Evolutionary conservation across 2,113 vertebrate species (phyloP).

Genomic region (Otolemur garnettii): DNA sequence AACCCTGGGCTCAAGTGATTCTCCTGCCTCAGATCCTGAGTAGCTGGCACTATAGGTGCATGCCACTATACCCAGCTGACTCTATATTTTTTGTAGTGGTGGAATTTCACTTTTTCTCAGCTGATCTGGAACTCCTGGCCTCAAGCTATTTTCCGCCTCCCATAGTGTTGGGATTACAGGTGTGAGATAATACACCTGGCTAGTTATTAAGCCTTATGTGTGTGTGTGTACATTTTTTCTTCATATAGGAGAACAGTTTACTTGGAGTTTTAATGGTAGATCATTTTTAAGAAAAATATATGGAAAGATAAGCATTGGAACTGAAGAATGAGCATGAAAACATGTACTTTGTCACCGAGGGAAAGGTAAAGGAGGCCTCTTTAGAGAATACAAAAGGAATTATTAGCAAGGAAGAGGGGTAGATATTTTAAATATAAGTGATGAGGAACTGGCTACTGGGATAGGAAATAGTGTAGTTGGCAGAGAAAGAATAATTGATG

Average conservation of each 20-base stretch:
- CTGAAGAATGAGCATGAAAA: not conserved
- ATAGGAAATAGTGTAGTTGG: not conserved
- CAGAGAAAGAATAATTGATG: not conserved
- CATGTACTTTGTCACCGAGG: not conserved
- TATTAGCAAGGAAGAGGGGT: not conserved
- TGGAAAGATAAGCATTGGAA: not conserved
- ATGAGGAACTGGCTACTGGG: not conserved
- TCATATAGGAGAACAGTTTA: not conserved
- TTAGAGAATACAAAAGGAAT: not conserved
- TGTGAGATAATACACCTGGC: too few relatives aligned
- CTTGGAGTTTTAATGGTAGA: not conserved
- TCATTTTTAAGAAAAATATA: slow-evolving; percentile 13
- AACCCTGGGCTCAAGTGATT: too few relatives aligned
- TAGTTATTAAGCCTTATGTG: too few relatives aligned
- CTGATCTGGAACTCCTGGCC: too few relatives aligned
- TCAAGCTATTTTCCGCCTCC: too few relatives aligned
- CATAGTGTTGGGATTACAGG: too few relatives aligned
- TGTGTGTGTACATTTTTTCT: not conserved
- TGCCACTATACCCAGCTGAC: too few relatives aligned
- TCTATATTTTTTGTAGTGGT: too few relatives aligned
- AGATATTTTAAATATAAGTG: too few relatives aligned
- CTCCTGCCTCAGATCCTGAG: too few relatives aligned
- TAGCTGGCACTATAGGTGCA: too few relatives aligned
- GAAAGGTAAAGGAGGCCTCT: not conserved
- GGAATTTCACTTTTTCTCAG: too few relatives aligned